Evolutionary conservation across 23 tunicate species (phyloP).

Genomic region (Trididemnum clinides): DNA sequence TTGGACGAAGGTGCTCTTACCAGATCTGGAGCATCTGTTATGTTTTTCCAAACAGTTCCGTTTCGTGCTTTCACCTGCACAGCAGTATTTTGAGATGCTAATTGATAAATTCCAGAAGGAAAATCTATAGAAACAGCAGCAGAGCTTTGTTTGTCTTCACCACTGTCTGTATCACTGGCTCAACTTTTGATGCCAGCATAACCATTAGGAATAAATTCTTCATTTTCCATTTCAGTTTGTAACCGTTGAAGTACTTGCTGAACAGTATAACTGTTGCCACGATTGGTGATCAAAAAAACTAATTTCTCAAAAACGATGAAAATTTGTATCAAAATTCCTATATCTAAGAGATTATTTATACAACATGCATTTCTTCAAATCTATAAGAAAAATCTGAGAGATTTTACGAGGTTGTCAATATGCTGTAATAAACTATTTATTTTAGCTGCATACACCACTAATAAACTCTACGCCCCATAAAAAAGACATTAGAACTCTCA

Average conservation of each 20-base stretch:
- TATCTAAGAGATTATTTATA: too few species aligned
- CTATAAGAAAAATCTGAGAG: constrained; percentile 14
- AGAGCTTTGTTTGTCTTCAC: neutral
- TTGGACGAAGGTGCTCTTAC: too few species aligned
- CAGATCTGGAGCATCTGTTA: constrained; percentile 7
- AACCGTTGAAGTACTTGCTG: constrained; percentile 11
- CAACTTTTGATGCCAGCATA: too few species aligned
- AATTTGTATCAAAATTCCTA: neutral
- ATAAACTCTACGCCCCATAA: neutral
- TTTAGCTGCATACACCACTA: neutral
- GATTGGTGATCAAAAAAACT: too few species aligned
- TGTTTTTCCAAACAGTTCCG: constrained; percentile 16
- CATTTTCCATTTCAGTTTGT: neutral
- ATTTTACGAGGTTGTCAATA: neutral
- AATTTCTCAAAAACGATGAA: neutral
- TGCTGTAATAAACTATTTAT: neutral
- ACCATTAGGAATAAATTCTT: neutral
- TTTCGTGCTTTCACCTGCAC: constrained; percentile 8
- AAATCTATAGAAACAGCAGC: neutral
- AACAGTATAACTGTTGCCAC: neutral
- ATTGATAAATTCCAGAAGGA: constrained; percentile 12
- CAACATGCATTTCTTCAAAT: too few species aligned
- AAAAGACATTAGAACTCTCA: neutral
- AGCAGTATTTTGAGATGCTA: constrained; percentile 10
- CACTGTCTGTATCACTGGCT: too few species aligned